phyloP scores from a whole-genome alignment of 2,888 invertebrate species.

The Plemyria rubiginata region DNA sequence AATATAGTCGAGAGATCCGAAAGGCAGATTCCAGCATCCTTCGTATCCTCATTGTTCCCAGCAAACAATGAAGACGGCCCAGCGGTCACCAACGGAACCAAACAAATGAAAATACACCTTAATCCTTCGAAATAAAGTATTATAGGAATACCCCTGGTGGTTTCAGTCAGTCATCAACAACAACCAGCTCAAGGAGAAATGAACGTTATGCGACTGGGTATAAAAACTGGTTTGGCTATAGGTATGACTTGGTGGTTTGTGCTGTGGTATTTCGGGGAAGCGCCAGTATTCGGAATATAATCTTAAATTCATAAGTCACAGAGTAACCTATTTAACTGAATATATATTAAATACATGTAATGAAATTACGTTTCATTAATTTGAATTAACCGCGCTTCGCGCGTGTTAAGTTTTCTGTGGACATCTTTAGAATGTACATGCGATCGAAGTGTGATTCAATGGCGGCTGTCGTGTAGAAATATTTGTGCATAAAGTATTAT shows the following conservation, averaged over 20 bases:
- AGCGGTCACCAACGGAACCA: conserved; percentile 40
- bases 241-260: conserved; percentile 10
- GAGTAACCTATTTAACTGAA: not conserved
- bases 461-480: too few species aligned
- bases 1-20: conserved; percentile 59
- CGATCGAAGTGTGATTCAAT: too few species aligned
- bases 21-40: conserved; percentile 66
- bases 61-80: conserved; percentile 60
- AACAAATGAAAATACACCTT: conserved; percentile 24
- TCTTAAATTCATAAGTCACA: conserved; percentile 19
- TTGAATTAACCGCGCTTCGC: too few species aligned
- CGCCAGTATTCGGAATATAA: conserved; percentile 22
- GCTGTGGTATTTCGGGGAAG: conserved; percentile 28
- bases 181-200: conserved; percentile 3
- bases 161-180: conserved; percentile 14
- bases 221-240: conserved; percentile 4
- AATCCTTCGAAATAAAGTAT: conserved; percentile 19
- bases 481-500: too few species aligned
- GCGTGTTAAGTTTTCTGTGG: too few species aligned
- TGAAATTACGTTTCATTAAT: too few species aligned
- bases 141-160: not conserved
- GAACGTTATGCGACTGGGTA: not conserved
- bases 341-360: too few species aligned
- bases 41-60: conserved; percentile 62
- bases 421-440: too few species aligned